A percentile compares a stretch with the other conserved stretches of the same genome.
Conservation (phyloP, 2,888 invertebrate genomes). For the Odontocerum albicorne region DNA sequence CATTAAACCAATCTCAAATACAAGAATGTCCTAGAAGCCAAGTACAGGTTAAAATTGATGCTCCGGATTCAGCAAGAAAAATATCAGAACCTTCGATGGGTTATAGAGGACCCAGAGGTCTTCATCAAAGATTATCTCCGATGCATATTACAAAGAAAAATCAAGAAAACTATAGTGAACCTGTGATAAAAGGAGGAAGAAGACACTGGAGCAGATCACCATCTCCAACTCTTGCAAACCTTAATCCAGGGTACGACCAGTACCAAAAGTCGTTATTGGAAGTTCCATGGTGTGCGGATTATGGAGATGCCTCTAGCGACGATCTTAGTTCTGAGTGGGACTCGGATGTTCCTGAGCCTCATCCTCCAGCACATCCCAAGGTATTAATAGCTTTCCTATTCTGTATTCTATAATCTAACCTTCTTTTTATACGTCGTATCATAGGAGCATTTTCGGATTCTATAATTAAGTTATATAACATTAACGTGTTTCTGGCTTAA, state of each 20-base stretch:
- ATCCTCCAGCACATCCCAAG: slow-evolving; percentile 43
- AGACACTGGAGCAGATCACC: slow-evolving; percentile 51
- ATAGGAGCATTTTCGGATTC: too few relatives aligned
- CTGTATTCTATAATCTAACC: too few relatives aligned
- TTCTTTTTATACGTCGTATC: too few relatives aligned
- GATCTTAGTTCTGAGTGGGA: slow-evolving; percentile 93
- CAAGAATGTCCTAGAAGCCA: slow-evolving; percentile 38
- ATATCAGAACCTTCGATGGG: slow-evolving; percentile 27
- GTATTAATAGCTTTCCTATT: too few relatives aligned
- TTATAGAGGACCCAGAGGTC: slow-evolving; percentile 3
- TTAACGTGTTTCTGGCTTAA: neutral
- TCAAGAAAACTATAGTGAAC: slow-evolving; percentile 31
- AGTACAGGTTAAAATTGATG: slow-evolving; percentile 27
- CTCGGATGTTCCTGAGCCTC: slow-evolving; percentile 71
- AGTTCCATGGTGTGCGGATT: slow-evolving; percentile 76
- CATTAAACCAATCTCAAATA: slow-evolving; percentile 15
- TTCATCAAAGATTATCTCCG: slow-evolving; percentile 46
- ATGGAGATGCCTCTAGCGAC: slow-evolving; percentile 88
- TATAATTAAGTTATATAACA: neutral
- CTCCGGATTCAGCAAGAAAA: slow-evolving; percentile 21
- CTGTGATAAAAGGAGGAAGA: neutral
- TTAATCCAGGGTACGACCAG: slow-evolving; percentile 74
- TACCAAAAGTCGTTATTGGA: slow-evolving; percentile 76
- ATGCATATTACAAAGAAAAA: slow-evolving; percentile 42
- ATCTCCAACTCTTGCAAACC: slow-evolving; percentile 53